These are phyloP conservation scores for Scleropages formosus DNA, from an alignment of 2,797 vertebrate genomes.

Conservation along the genomic window DNA sequence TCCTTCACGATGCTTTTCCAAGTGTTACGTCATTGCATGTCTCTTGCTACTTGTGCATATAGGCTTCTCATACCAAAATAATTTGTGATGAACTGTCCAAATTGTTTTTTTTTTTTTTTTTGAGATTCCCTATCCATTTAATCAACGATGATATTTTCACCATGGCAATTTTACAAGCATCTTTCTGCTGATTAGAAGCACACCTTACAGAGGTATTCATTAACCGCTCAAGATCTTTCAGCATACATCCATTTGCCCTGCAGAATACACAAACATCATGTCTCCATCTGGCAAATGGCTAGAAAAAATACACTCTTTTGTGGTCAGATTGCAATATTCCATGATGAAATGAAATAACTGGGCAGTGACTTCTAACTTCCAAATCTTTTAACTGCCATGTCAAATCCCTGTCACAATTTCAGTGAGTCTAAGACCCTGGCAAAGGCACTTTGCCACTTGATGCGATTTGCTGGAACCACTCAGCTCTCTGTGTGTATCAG, in stretches of 20 bases:
- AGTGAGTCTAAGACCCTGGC: constrained; percentile 1
- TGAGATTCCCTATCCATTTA: no score
- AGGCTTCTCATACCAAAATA: no score
- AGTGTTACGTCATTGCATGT: not conserved
- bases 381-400: constrained; percentile 20
- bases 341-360: constrained; percentile 13
- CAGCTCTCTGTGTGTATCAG: not conserved
- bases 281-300: not conserved
- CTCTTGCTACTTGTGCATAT: not conserved
- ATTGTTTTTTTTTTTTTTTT: no score
- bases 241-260: no score
- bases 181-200: no score
- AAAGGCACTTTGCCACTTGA: constrained; percentile 3
- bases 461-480: not conserved
- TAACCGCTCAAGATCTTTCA: no score
- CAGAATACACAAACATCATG: not conserved
- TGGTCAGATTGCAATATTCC: constrained; percentile 15
- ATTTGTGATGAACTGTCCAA: no score
- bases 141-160: no score
- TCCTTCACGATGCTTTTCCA: not conserved
- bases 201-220: no score
- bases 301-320: not conserved
- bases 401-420: constrained; percentile 17
- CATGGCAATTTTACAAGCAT: no score
- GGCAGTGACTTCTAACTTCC: constrained; percentile 10